Conservation (phyloP, 2,113 vertebrate species). For the Mola mola region DNA sequence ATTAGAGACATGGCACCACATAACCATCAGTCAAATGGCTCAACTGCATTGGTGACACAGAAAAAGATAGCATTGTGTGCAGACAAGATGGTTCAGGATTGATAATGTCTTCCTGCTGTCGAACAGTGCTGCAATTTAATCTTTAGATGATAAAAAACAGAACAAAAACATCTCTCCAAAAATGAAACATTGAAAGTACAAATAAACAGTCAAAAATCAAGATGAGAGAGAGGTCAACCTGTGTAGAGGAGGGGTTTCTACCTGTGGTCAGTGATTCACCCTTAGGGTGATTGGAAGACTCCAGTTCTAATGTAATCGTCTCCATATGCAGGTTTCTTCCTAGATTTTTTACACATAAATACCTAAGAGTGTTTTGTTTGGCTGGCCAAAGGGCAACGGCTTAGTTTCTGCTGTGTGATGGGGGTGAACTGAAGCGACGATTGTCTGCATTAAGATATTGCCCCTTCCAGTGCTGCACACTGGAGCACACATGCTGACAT, state of each 20-base stretch:
- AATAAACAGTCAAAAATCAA: slow-evolving; percentile 27
- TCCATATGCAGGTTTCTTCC: slow-evolving; percentile 70
- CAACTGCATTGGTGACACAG: slow-evolving; percentile 24
- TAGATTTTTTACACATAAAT: slow-evolving; percentile 67
- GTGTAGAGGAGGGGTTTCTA: slow-evolving; percentile 42
- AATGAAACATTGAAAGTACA: slow-evolving; percentile 16
- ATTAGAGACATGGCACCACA: slow-evolving; percentile 61
- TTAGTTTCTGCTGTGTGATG: slow-evolving; percentile 55
- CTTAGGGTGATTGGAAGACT: slow-evolving; percentile 72
- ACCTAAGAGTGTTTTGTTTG: slow-evolving; percentile 77
- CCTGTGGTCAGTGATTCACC: slow-evolving; percentile 76
- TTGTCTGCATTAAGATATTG: slow-evolving; percentile 51
- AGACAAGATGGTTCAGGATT: neutral
- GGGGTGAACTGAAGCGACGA: slow-evolving; percentile 53
- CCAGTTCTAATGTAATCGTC: slow-evolving; percentile 68
- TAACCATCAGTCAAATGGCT: slow-evolving; percentile 54
- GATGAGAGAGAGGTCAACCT: slow-evolving; percentile 35
- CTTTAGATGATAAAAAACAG: slow-evolving; percentile 21
- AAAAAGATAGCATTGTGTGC: slow-evolving; percentile 27
- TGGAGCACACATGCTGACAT: slow-evolving; percentile 39
- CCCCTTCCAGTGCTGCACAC: slow-evolving; percentile 11
- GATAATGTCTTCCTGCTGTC: slow-evolving; percentile 23
- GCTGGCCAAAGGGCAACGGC: slow-evolving; percentile 58
- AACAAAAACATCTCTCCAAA: slow-evolving; percentile 21
- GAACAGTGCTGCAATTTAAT: slow-evolving; percentile 1